These are phyloP conservation scores for Coracopsis vasa DNA, from an alignment of 2,113 vertebrate genomes.

Conservation along the genomic window DNA sequence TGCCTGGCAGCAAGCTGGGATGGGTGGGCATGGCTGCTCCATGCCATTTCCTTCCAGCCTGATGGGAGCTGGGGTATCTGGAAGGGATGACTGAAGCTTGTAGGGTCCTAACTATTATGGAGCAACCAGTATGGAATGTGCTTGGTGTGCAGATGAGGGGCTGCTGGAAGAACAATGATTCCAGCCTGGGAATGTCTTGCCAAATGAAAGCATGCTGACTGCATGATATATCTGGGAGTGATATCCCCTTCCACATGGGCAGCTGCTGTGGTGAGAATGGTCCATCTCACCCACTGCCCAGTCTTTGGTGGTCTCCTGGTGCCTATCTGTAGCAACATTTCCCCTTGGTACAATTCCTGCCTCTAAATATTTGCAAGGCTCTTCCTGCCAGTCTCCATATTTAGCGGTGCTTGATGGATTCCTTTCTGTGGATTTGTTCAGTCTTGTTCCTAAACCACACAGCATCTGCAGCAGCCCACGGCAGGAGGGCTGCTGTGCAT, in stretches of 20 bases:
- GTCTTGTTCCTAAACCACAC: background rate
- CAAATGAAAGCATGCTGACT: background rate
- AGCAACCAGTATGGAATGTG: background rate
- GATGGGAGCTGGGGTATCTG: background rate
- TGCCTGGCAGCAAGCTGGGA: background rate
- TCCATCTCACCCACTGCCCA: background rate
- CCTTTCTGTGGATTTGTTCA: background rate
- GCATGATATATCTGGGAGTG: background rate
- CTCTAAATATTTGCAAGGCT: background rate
- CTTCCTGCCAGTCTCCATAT: background rate
- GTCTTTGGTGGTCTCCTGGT: background rate
- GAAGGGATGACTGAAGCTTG: background rate
- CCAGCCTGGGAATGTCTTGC: background rate
- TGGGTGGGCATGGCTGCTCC: background rate
- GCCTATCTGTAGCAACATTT: background rate
- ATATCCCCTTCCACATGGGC: background rate
- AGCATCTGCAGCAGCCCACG: background rate
- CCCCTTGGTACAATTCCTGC: rapidly evolving
- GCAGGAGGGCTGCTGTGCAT: background rate
- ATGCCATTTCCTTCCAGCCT: background rate
- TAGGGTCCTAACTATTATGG: background rate
- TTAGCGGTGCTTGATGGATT: background rate
- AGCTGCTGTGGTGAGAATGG: background rate
- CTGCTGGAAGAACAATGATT: background rate
- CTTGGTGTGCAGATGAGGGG: background rate